Evolutionary conservation across 2,888 invertebrate genomes (phyloP), one percentile per base, ranked within the genome.

Genomic region (Marronus borbonicus): DNA sequence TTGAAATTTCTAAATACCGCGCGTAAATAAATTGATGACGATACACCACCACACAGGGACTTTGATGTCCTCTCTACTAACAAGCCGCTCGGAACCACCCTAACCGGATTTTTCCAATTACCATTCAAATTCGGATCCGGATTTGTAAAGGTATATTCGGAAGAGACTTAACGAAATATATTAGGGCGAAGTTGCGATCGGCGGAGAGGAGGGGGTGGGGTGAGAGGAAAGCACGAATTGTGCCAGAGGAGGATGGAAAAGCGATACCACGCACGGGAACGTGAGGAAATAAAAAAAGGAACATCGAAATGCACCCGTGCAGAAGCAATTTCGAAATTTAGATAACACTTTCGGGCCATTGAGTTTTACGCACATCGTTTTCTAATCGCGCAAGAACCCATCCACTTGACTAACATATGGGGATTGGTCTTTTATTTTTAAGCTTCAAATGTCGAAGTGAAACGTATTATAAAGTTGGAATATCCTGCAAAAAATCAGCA

Each of bases 131-230:
- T 60, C 68, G 24, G 52, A 28, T 50, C 8, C 52, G 76, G 76
- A 76, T 76, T 76, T 76, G 58, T 68, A 68, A 68, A 76, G 76
- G 76, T 76, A 68, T 66, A 55, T 31, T 76, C 76, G 76, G 68
- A 68, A 76, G 55, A 68, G 76, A 76, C 76, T 76, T 76, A 76
- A 44, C 68, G 66, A 76, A 76, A 76, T 76, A 76, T 76, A 76
- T 68, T 76, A 60, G 65, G 68, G 68, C 50, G 68, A 76, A 68
- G 70, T 58, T 31, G 44, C 20, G 55, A 39, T 62, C 14, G 70
- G 50, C 14, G 17, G 70, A 1, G 52, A 17, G n/a, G 70, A 1
- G 50, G 69, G 72, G 72, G n/a, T 31, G 12, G 10, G 36, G 14
- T 39, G 31, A 8, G 44, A 8, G 44, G 44, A 44, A 44, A 44